Evolutionary conservation across 2,113 vertebrate species (phyloP).

Genomic region (Micronisus gabar): DNA sequence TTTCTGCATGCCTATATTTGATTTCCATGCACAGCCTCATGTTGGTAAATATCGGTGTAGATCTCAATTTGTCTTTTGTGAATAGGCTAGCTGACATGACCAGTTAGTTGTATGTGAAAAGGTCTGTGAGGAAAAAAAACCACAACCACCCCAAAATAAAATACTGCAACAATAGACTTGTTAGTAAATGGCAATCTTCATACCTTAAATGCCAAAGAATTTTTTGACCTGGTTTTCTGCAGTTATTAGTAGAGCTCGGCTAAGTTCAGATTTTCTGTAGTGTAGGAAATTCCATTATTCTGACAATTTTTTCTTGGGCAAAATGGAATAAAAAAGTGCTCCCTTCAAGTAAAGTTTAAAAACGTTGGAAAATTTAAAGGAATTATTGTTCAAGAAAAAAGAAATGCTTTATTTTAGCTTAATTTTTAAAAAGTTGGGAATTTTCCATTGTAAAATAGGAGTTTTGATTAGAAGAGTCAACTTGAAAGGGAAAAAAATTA

Average conservation of each 20-base stretch:
- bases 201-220: not conserved
- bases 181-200: not conserved
- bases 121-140: not conserved
- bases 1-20: conserved; percentile 10
- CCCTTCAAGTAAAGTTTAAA: not conserved
- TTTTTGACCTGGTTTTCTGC: not conserved
- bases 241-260: not conserved
- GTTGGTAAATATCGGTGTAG: not conserved
- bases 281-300: not conserved
- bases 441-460: not conserved
- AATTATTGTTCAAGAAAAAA: not conserved
- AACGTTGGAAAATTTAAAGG: not conserved
- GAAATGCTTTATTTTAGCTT: not conserved
- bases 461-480: not conserved
- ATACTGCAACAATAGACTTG: not conserved
- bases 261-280: not conserved
- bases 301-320: not conserved
- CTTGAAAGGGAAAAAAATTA: not conserved
- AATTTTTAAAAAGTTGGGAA: not conserved
- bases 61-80: conserved; percentile 33
- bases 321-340: not conserved
- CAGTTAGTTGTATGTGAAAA: not conserved
- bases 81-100: not conserved
- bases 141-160: not conserved
- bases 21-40: not conserved